Evolutionary conservation across 2,888 invertebrate species (phyloP), one percentile per base, ranked within the genome.

Genomic region (Melieria omissa): DNA sequence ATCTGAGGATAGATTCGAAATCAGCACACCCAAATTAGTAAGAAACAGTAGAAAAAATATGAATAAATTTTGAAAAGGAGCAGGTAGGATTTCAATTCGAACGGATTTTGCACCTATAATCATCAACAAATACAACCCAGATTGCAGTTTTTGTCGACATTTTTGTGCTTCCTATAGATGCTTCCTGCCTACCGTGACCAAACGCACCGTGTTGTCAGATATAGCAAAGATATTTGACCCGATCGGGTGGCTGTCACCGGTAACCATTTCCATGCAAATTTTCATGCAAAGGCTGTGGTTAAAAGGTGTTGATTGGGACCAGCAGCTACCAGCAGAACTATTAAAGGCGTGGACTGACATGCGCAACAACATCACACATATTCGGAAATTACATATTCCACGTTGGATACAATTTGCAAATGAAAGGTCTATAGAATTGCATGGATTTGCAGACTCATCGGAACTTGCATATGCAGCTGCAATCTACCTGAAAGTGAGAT

Each of bases 201-300:
- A 71, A 63, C 55, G 71, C n/a, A 41, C 47, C 10, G 60, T 74
- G 2, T 57, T 71, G 12, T 74, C 71, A n/a, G 66, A 69, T 9
- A 71, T 74, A 4, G 60, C 69, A 5, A 72, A n/a, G 44, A 63
- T 73, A 4, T 72, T 63, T 14, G 70, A 73, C 64, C 64, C 70
- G 8, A 16, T 73, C 9, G 73, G 73, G 12, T 73, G 68, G 71
- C 7, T 71, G 45, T 60, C 71, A 12, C 67, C 73, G n/a, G 67
- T 70, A 9, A 42, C 69, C 4, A 29, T 73, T 14, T 16, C 58
- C 4, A 45, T 71, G 49, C 71, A 75, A 70, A 63, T 73, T 5
- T 72, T 70, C 12, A 71, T 75, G 73, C 75, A 75, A 52, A 71
- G 49, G 52, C 44, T 73, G 9, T 75, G 75, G 75, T 14, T 73